Evolutionary conservation across 2,888 invertebrate genomes (phyloP).

Genomic region (Oscheius sp.): DNA sequence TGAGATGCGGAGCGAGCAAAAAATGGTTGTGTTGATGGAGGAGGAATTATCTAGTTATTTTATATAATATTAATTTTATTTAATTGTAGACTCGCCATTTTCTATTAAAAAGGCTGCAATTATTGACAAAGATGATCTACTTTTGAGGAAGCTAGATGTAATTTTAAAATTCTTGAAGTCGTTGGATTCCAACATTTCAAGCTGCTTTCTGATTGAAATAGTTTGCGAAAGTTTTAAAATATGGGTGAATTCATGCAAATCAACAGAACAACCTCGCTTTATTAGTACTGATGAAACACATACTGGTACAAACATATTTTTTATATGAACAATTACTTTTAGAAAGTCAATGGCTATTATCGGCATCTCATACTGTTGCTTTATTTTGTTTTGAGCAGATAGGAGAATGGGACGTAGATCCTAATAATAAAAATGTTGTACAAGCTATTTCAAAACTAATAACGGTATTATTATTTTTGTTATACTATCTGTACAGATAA

Average conservation of each 20-base stretch:
- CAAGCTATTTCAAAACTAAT: slow-evolving; percentile 6
- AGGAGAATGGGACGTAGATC: slow-evolving; percentile 23
- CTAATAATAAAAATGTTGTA: background rate
- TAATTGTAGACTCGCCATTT: background rate
- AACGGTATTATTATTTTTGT: background rate
- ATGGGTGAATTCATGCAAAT: background rate
- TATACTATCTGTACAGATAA: background rate
- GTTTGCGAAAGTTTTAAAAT: background rate
- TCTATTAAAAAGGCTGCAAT: background rate
- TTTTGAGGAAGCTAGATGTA: slow-evolving; percentile 15
- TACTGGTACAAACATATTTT: background rate
- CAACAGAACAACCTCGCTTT: background rate
- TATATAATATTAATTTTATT: background rate
- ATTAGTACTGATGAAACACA: background rate
- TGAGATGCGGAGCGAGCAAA: background rate
- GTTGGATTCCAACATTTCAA: background rate
- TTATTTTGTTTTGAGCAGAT: slow-evolving; percentile 28
- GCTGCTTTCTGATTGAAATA: slow-evolving; percentile 10
- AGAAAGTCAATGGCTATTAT: background rate
- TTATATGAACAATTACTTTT: background rate
- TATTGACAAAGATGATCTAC: slow-evolving; percentile 5
- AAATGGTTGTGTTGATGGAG: background rate
- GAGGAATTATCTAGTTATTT: background rate
- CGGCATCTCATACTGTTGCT: slow-evolving; percentile 19
- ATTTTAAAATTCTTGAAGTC: slow-evolving; percentile 1